These are phyloP conservation scores for Nettapus auritus DNA, from an alignment of 2,113 vertebrate genomes.

Conservation along the genomic window DNA sequence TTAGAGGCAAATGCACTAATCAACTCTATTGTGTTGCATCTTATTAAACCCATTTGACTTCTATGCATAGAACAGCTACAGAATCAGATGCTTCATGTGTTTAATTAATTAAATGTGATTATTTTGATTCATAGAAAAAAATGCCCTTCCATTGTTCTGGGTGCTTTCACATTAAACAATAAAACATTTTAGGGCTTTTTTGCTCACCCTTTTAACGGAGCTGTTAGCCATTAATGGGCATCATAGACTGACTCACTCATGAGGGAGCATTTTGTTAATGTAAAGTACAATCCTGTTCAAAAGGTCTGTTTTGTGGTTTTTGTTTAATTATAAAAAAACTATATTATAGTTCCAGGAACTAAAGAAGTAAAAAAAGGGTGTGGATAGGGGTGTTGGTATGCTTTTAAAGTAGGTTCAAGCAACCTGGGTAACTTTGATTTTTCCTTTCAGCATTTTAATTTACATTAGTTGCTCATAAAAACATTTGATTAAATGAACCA, in stretches of 20 bases:
- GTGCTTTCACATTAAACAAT: conserved; percentile 61
- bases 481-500: conserved; percentile 52
- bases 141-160: conserved; percentile 46
- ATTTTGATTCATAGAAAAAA: conserved; percentile 56
- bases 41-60: conserved; percentile 58
- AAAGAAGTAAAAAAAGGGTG: conserved; percentile 45
- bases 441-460: conserved; percentile 57
- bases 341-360: conserved; percentile 44
- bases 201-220: conserved; percentile 17
- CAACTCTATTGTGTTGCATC: conserved; percentile 33
- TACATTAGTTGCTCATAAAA: conserved; percentile 59
- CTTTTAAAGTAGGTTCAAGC: conserved; percentile 59
- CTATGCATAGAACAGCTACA: conserved; percentile 17
- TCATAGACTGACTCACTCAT: not conserved
- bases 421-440: conserved; percentile 53
- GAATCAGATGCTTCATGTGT: conserved; percentile 45
- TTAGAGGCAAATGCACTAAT: conserved; percentile 16
- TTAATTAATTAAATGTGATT: conserved; percentile 68
- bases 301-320: conserved; percentile 55
- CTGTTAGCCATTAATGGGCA: conserved; percentile 64
- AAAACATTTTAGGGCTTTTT: conserved; percentile 50
- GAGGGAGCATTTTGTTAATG: conserved; percentile 28
- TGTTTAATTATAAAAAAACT: conserved; percentile 59
- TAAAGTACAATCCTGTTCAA: conserved; percentile 22
- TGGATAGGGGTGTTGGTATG: conserved; percentile 47